Evolutionary conservation across 2,888 invertebrate species (phyloP).

Genomic region (Agonopterix heracliana): DNA sequence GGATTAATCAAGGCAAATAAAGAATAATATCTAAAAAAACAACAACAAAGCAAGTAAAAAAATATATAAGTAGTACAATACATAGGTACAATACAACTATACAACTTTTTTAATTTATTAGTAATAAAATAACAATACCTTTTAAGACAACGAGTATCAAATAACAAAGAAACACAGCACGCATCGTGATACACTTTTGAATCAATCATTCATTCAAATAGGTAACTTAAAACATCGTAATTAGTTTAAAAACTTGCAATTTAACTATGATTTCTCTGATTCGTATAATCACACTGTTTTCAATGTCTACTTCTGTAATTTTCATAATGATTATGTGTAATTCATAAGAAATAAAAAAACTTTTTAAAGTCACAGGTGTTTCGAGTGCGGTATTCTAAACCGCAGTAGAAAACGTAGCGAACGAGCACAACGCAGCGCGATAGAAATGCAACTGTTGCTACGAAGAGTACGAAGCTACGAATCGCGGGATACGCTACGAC

Average conservation of each 20-base stretch:
- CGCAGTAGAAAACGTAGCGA: slow-evolving; percentile 15
- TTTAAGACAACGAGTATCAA: slow-evolving; percentile 37
- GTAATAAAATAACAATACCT: slow-evolving; percentile 30
- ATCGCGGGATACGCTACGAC: slow-evolving; percentile 20
- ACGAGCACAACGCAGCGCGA: slow-evolving; percentile 54
- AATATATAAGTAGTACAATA: too few relatives aligned
- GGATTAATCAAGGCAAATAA: too few relatives aligned
- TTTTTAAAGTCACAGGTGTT: background rate
- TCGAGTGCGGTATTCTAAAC: background rate
- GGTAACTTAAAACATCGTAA: background rate
- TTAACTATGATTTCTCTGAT: background rate
- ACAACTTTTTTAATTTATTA: too few relatives aligned
- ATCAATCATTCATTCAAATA: background rate
- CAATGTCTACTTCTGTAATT: background rate
- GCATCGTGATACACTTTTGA: slow-evolving; percentile 34
- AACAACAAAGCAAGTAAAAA: too few relatives aligned
- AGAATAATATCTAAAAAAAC: too few relatives aligned
- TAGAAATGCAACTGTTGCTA: slow-evolving; percentile 63
- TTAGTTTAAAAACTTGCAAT: too few relatives aligned
- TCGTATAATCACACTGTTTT: background rate
- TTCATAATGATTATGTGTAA: background rate
- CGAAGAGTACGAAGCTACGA: slow-evolving; percentile 20
- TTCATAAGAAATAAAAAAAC: background rate
- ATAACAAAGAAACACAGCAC: slow-evolving; percentile 31
- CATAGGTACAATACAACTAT: too few relatives aligned